Percentiles rank a stretch among this genome's conserved stretches.
Conservation (phyloP, 2,888 invertebrate genomes). For the Athripsodes cinereus region DNA sequence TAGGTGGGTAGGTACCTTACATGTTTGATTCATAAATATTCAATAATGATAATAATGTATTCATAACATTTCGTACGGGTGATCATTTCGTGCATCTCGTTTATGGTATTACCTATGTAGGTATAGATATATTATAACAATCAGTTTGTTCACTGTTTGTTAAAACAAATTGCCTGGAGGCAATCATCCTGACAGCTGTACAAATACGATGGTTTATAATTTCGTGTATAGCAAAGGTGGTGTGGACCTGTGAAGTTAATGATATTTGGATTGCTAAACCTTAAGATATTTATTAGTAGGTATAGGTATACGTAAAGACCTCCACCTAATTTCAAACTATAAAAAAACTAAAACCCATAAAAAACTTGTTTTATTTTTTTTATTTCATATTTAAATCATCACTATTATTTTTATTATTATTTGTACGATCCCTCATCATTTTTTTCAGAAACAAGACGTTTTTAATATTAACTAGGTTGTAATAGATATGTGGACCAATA, state of each 20-base stretch:
- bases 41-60: too few species aligned
- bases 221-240: not conserved
- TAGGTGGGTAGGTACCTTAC: too few species aligned
- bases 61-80: too few species aligned
- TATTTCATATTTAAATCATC: not conserved
- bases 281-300: not conserved
- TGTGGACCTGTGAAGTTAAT: not conserved
- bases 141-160: too few species aligned
- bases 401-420: too few species aligned
- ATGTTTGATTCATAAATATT: too few species aligned
- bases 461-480: constrained; percentile 1
- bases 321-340: not conserved
- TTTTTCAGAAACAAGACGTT: not conserved
- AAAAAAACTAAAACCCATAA: not conserved
- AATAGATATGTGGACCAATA: not conserved
- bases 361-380: not conserved
- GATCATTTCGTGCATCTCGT: too few species aligned
- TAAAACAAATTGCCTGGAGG: not conserved
- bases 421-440: not conserved
- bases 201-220: not conserved
- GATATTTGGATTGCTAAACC: constrained; percentile 1
- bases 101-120: too few species aligned
- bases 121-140: too few species aligned
- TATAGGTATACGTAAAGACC: too few species aligned
- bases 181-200: not conserved